These are phyloP conservation scores for Intellagama lesueurii DNA, from an alignment of 2,797 vertebrate species.

Conservation along the genomic window DNA sequence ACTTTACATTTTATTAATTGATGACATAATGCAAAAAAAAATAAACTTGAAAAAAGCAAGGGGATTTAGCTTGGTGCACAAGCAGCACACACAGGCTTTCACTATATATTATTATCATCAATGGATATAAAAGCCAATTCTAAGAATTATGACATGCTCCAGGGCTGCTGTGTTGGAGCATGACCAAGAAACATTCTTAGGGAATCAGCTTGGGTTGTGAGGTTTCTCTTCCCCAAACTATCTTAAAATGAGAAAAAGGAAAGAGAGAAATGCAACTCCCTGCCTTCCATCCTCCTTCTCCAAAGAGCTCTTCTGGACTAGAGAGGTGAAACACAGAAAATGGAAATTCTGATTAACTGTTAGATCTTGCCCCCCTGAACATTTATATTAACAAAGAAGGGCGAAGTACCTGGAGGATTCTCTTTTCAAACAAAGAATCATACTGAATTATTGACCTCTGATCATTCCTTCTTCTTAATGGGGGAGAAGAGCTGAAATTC, in stretches of 20 bases:
- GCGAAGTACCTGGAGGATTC: neutral
- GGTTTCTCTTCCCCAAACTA: neutral
- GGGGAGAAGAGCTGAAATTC: neutral
- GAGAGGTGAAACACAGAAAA: neutral
- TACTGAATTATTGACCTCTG: slow-evolving; percentile 16
- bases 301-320: neutral
- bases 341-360: neutral
- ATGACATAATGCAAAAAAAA: slow-evolving; percentile 15
- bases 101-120: neutral
- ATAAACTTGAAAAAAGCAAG: neutral
- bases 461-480: neutral
- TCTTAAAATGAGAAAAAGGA: neutral
- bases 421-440: neutral
- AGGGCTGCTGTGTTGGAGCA: neutral
- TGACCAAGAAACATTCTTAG: slow-evolving; percentile 11
- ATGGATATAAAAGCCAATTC: neutral
- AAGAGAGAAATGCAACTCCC: neutral
- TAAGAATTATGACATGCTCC: neutral
- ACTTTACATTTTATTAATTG: slow-evolving; percentile 35
- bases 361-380: neutral
- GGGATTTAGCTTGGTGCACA: slow-evolving; percentile 17
- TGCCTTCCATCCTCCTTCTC: neutral
- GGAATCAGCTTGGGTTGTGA: neutral
- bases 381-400: neutral
- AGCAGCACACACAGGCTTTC: slow-evolving; percentile 1